These are phyloP conservation scores for Sphaeridia pumilis DNA, from an alignment of 2,888 invertebrate genomes.

Conservation along the genomic window DNA sequence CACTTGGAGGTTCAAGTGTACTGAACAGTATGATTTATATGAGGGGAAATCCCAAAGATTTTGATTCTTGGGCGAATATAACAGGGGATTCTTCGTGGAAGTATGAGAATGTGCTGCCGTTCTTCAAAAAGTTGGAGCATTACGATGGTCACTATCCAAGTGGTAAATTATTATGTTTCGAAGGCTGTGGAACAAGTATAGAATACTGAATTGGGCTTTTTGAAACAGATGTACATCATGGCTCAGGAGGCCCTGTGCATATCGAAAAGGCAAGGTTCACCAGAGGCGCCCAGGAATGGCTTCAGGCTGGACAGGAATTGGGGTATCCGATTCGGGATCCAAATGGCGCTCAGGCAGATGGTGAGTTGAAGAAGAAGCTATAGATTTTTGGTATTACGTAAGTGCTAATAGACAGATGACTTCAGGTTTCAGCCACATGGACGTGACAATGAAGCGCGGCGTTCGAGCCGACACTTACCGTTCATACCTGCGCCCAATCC, in stretches of 20 bases:
- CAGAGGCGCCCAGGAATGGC: slow-evolving; percentile 7
- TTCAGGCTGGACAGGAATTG: slow-evolving; percentile 10
- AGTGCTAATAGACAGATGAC: no score
- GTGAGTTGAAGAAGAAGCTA: no score
- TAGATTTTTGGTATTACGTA: no score
- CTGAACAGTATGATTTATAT: slow-evolving; percentile 14
- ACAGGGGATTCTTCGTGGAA: slow-evolving; percentile 22
- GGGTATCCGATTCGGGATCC: slow-evolving; percentile 7
- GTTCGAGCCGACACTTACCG: slow-evolving; percentile 12
- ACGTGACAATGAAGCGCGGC: slow-evolving; percentile 13
- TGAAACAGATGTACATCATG: slow-evolving; percentile 5
- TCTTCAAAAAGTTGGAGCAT: slow-evolving; percentile 22
- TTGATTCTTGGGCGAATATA: slow-evolving; percentile 25
- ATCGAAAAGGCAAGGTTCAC: slow-evolving; percentile 8
- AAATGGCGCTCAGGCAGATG: slow-evolving; percentile 11
- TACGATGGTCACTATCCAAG: slow-evolving; percentile 23
- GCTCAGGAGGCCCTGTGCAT: slow-evolving; percentile 6
- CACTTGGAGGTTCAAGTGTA: slow-evolving; percentile 11
- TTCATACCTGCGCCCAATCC: slow-evolving; percentile 5
- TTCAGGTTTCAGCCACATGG: slow-evolving; percentile 10
- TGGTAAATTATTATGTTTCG: slow-evolving; percentile 1
- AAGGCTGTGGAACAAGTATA: no score
- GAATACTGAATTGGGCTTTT: no score
- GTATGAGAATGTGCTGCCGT: slow-evolving; percentile 24
- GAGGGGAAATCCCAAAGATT: slow-evolving; percentile 25